A percentile compares a stretch with the other conserved stretches of the same genome.
Conservation (phyloP, 2,888 invertebrate species). For the Noctuana brunneofusca region DNA sequence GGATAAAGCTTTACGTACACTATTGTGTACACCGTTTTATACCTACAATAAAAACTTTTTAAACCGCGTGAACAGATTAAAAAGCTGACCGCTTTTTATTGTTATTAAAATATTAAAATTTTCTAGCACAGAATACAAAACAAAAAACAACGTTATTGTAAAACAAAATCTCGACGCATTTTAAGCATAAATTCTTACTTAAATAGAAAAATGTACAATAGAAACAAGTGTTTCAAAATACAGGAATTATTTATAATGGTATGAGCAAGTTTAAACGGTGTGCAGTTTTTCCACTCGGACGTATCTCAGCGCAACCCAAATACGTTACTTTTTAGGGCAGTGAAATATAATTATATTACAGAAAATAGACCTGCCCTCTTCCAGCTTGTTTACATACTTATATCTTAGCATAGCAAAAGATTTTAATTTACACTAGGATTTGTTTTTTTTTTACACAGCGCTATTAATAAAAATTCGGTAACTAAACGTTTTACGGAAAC, state of each 20-base stretch:
- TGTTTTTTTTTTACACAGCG: neutral
- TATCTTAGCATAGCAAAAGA: conserved; percentile 3
- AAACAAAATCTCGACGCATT: conserved; percentile 7
- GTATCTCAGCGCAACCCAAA: conserved; percentile 33
- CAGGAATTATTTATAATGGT: conserved; percentile 32
- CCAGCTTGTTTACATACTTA: conserved; percentile 15
- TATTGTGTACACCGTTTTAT: neutral
- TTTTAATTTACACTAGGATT: conserved; percentile 8
- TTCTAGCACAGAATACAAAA: conserved; percentile 10
- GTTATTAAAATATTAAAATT: conserved; percentile 1
- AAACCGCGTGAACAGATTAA: conserved; percentile 1
- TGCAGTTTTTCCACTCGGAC: conserved; percentile 35
- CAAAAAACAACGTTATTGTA: conserved; percentile 15
- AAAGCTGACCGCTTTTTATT: neutral
- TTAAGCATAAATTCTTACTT: conserved; percentile 15
- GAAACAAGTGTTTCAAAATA: conserved; percentile 23
- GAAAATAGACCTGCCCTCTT: conserved; percentile 16
- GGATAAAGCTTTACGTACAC: neutral
- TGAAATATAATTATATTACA: conserved; percentile 25
- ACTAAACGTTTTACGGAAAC: no score
- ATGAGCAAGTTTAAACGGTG: conserved; percentile 30
- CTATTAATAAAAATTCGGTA: no score
- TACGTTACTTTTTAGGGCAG: conserved; percentile 33
- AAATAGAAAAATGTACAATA: conserved; percentile 26
- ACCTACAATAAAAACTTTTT: neutral